These are phyloP conservation scores for Amphilophus citrinellus DNA, from an alignment of 2,113 vertebrate species.

Conservation along the genomic window DNA sequence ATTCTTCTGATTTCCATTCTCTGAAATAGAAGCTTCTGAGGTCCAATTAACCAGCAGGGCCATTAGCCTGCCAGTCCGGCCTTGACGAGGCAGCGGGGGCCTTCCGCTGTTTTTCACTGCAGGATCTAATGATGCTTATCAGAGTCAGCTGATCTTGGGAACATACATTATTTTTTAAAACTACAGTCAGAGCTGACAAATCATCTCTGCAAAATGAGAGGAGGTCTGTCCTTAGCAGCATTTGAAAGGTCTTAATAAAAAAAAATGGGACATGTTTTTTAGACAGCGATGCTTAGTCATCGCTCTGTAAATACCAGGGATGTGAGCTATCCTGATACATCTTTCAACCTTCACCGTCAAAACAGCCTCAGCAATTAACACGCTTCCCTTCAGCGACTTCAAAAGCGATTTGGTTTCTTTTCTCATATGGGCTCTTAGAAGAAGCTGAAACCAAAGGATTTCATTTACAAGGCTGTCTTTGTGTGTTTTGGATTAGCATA, in stretches of 20 bases:
- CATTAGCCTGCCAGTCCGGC: constrained; percentile 52
- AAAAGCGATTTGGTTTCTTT: constrained; percentile 31
- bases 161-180: constrained; percentile 18
- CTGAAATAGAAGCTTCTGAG: constrained; percentile 13
- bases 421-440: constrained; percentile 26
- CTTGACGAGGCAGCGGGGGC: background rate
- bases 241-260: background rate
- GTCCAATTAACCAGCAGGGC: constrained; percentile 35
- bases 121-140: constrained; percentile 39
- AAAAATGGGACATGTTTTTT: background rate
- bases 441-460: constrained; percentile 42
- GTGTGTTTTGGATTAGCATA: constrained; percentile 49
- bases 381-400: constrained; percentile 39
- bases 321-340: background rate
- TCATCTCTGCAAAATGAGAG: background rate
- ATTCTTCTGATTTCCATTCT: constrained; percentile 9
- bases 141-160: constrained; percentile 7
- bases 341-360: constrained; percentile 17
- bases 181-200: constrained; percentile 1
- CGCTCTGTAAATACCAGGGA: constrained; percentile 3
- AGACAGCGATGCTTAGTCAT: background rate
- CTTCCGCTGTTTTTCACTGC: background rate
- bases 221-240: background rate
- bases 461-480: constrained; percentile 45
- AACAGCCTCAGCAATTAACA: constrained; percentile 52